These are phyloP conservation scores for Clistopyga incitator DNA, from an alignment of 2,888 invertebrate species.

Conservation along the genomic window DNA sequence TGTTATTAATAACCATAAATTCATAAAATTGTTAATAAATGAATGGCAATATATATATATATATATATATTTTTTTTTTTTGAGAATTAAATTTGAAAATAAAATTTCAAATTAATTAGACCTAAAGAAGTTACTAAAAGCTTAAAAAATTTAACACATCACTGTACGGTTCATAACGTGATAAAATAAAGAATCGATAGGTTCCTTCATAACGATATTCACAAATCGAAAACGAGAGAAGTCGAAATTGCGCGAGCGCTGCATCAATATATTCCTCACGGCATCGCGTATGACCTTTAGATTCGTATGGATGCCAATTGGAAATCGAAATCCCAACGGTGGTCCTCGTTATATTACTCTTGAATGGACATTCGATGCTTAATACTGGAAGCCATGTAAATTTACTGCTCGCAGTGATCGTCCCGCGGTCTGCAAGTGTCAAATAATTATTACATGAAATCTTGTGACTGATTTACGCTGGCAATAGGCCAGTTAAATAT, in stretches of 20 bases:
- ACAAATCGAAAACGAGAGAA: not conserved
- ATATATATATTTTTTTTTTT: no score
- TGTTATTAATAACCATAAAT: no score
- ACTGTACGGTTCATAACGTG: no score
- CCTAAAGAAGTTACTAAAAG: no score
- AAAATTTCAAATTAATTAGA: no score
- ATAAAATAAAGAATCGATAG: no score
- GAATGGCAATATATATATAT: no score
- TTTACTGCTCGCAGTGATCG: not conserved
- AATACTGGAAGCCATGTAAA: not conserved
- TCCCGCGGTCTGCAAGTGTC: conserved; percentile 18
- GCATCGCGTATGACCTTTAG: not conserved
- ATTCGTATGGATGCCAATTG: conserved; percentile 3
- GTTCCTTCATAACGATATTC: no score
- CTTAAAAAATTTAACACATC: no score
- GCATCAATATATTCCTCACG: not conserved
- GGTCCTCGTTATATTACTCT: not conserved
- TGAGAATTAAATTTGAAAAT: no score
- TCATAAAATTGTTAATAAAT: no score
- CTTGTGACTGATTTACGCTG: not conserved
- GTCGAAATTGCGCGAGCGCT: not conserved
- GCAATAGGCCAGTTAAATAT: not conserved
- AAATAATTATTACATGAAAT: conserved; percentile 7
- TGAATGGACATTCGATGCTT: conserved; percentile 5
- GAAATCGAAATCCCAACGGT: not conserved